Evolutionary conservation across 2,888 invertebrate genomes (phyloP), one percentile per base, ranked within the genome.

Genomic region (Tuta absoluta): DNA sequence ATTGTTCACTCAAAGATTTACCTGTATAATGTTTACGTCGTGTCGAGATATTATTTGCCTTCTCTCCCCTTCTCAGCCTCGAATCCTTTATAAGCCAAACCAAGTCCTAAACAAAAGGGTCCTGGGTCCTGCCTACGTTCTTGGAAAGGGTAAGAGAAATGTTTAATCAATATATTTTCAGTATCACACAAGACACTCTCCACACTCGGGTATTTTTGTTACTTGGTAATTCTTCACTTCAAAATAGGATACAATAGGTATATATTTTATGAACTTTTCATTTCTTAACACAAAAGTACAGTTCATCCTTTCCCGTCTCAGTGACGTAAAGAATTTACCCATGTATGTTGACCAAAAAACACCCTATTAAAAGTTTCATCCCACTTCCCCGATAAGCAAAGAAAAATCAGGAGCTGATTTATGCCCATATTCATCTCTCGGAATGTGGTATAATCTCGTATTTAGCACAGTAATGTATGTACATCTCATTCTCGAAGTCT

Each of bases 401-500:
- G 33, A 56, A 56, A 56, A 33, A 56, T 56, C 56, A 56, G 33
- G n/a, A 17, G 51, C 23, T 56, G 58, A 58, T 58, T 38, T 37
- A 58, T 58, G 58, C 23, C 38, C 58, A 38, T 56, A 56, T 58
- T 58, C 21, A 58, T 58, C 37, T 58, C 4, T 37, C 7, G 58
- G 38, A 58, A 58, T 38, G 58, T 38, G 58, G 58, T 38, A 53
- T 53, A 49, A 59, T 48, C 63, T 60, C 38, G 38, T 38, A 21
- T 37, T 21, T 38, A 38, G 38, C 60, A 21, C 45, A n/a, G 49
- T 49, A 63, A 67, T 63, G 23, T 63, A 62, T 62, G 59, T 61
- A 61, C 64, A 59, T 48, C 48, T 64, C 65, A 65, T 65, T 62
- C 63, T 63, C 41, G 61, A 24, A 49, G 37, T 58, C 17, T 45